Conservation (phyloP, 2,113 vertebrate species). For the Stegostoma tigrinum region DNA sequence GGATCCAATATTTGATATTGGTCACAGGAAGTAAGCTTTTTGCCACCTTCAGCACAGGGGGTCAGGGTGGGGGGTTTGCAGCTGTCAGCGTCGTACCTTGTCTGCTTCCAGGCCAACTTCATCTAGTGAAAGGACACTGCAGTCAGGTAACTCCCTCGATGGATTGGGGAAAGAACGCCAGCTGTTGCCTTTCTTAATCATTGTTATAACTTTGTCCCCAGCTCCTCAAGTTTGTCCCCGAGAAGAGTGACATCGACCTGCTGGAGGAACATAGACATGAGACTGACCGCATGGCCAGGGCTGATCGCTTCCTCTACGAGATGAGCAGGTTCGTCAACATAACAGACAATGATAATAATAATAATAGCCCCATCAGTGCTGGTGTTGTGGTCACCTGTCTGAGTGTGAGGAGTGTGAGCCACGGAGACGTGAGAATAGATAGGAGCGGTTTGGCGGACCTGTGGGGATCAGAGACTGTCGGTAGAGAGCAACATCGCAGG, state of each 20-base stretch:
- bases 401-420: background rate
- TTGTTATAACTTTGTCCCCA: constrained; percentile 46
- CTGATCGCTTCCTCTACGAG: constrained; percentile 92
- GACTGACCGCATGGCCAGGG: constrained; percentile 92
- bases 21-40: background rate
- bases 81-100: background rate
- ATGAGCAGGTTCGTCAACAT: constrained; percentile 82
- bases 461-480: background rate
- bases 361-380: background rate
- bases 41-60: background rate
- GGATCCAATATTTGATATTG: background rate
- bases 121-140: background rate
- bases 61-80: no score
- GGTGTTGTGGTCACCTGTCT: background rate
- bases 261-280: constrained; percentile 95
- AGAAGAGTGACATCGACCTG: constrained; percentile 90
- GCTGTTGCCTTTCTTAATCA: background rate
- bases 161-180: background rate
- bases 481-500: no score
- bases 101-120: background rate
- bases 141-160: background rate
- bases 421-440: background rate
- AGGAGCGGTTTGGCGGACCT: background rate
- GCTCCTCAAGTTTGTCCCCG: constrained; percentile 91
- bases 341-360: background rate